Conservation (phyloP, 2,888 invertebrate genomes). For the Odontothrips loti region DNA sequence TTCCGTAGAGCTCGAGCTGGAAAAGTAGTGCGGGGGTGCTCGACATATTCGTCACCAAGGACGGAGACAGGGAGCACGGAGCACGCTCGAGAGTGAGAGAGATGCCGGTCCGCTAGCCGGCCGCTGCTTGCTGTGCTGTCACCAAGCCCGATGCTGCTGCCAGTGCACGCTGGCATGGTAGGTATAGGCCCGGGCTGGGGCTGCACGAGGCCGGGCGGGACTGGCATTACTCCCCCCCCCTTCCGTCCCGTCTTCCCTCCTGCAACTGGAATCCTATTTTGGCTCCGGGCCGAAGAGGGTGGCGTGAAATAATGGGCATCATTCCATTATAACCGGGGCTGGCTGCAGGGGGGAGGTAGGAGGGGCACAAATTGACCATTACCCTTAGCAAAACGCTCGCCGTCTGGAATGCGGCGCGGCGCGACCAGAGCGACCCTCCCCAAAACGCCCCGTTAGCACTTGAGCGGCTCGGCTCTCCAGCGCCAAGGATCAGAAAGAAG, state of each 20-base stretch:
- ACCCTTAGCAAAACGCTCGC: conserved; percentile 2
- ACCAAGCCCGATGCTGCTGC: too few relatives aligned
- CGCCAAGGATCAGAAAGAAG: too few relatives aligned
- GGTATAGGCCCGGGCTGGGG: too few relatives aligned
- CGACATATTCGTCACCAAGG: background rate
- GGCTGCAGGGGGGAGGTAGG: background rate
- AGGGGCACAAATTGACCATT: conserved; percentile 18
- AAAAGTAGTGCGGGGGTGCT: background rate
- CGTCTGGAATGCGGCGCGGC: background rate
- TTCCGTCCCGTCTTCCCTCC: background rate
- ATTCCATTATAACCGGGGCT: conserved; percentile 4
- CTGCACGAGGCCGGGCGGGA: too few relatives aligned
- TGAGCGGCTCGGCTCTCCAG: too few relatives aligned
- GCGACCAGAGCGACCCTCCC: background rate
- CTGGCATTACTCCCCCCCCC: background rate
- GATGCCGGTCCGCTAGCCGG: too few relatives aligned
- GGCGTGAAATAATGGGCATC: conserved; percentile 24
- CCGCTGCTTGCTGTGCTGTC: too few relatives aligned
- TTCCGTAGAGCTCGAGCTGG: background rate
- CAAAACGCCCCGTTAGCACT: conserved; percentile 3
- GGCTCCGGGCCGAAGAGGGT: conserved; percentile 20
- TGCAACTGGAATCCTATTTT: conserved; percentile 26
- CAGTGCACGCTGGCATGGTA: too few relatives aligned
- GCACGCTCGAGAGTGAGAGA: too few relatives aligned
- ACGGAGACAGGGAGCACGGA: too few relatives aligned